phyloP scores from a whole-genome alignment of 2,113 vertebrate species.

The Copsychus sechellarum region DNA sequence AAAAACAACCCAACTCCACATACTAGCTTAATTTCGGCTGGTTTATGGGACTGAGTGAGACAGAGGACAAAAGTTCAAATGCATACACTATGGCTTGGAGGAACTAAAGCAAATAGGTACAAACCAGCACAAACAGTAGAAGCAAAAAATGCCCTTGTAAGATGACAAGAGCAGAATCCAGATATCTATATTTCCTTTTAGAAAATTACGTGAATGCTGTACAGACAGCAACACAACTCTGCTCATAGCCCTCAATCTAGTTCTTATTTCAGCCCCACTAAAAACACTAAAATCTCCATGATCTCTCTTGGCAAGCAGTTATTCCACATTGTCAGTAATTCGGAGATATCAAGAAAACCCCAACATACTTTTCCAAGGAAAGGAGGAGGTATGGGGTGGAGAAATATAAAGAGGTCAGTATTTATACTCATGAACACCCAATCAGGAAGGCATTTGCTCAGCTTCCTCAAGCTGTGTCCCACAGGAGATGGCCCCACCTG shows the following conservation, averaged over 20 bases:
- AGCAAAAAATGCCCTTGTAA: neutral
- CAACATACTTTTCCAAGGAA: neutral
- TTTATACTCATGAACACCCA: rapidly evolving
- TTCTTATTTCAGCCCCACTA: neutral
- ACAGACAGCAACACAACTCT: neutral
- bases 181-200: neutral
- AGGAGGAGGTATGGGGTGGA: neutral
- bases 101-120: neutral
- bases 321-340: neutral
- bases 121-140: neutral
- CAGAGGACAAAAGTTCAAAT: neutral
- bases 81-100: neutral
- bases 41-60: neutral
- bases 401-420: neutral
- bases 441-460: neutral
- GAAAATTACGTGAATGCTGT: neutral
- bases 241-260: neutral
- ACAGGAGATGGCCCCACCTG: neutral
- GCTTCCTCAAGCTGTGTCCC: neutral
- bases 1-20: too few species aligned
- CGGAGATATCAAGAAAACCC: neutral
- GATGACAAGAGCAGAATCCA: neutral
- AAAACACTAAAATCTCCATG: neutral
- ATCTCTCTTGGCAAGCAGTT: neutral
- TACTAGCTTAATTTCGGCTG: neutral